Evolutionary conservation across 2,797 vertebrate species (phyloP).

Genomic region (Emys orbicularis): DNA sequence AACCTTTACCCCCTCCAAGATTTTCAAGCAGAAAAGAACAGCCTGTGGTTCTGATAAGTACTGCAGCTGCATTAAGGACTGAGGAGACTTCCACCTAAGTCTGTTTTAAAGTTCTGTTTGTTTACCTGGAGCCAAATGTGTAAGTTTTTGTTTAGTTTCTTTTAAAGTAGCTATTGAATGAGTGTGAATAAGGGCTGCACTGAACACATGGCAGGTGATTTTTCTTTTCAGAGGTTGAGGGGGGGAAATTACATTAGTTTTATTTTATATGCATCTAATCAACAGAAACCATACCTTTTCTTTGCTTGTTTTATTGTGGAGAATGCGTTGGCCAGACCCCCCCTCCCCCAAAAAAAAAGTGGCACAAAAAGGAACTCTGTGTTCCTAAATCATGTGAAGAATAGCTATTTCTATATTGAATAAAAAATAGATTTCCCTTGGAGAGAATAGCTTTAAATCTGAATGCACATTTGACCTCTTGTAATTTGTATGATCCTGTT

Average conservation of each 20-base stretch:
- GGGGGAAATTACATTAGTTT: conserved; percentile 36
- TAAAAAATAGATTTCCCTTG: conserved; percentile 51
- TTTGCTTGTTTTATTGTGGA: conserved; percentile 42
- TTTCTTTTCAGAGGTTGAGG: conserved; percentile 55
- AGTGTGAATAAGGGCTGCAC: conserved; percentile 11
- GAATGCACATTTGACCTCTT: conserved; percentile 76
- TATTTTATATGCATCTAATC: conserved; percentile 50
- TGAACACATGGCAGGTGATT: conserved; percentile 16
- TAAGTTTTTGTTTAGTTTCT: conserved; percentile 49
- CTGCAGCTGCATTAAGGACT: not conserved
- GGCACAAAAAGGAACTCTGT: conserved; percentile 12
- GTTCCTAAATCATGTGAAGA: conserved; percentile 38
- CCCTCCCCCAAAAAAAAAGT: not conserved
- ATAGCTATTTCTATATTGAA: conserved; percentile 53
- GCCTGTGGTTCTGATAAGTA: conserved; percentile 9
- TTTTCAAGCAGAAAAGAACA: not conserved
- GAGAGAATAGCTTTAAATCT: conserved; percentile 68
- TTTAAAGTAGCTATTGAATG: not conserved
- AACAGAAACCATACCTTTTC: conserved; percentile 50
- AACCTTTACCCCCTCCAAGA: not conserved
- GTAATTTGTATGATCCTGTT: conserved; percentile 76
- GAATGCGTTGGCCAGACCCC: conserved; percentile 45
- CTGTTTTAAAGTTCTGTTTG: conserved; percentile 41
- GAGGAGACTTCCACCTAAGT: not conserved
- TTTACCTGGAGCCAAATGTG: conserved; percentile 28